These are phyloP conservation scores for Arbacia lixula DNA, from an alignment of 53 echinoderm and acorn worm species.

Conservation along the genomic window DNA sequence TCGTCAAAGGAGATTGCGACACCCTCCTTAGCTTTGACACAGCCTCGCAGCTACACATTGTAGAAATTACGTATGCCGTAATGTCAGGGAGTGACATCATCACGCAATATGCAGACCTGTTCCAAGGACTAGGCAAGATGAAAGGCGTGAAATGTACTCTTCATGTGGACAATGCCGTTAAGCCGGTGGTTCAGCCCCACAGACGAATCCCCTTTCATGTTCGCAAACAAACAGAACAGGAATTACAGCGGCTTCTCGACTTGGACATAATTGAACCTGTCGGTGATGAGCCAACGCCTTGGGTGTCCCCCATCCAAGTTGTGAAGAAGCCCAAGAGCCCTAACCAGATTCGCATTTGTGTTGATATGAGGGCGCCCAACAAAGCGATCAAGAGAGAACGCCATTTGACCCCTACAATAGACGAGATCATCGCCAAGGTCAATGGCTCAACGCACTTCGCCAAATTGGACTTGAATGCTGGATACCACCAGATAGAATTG, in stretches of 20 bases:
- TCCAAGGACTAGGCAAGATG: constrained; percentile 67
- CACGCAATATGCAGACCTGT: constrained; percentile 53
- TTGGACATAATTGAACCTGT: constrained; percentile 80
- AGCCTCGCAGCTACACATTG: constrained; percentile 23
- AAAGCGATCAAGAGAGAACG: constrained; percentile 64
- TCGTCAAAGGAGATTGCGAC: no score
- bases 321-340: constrained; percentile 58
- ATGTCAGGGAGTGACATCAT: neutral
- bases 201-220: constrained; percentile 72
- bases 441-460: constrained; percentile 59
- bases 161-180: constrained; percentile 61
- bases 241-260: constrained; percentile 52
- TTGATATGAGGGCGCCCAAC: constrained; percentile 62
- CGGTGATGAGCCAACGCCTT: constrained; percentile 56
- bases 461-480: constrained; percentile 63
- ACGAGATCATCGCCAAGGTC: constrained; percentile 62
- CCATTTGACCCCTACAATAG: constrained; percentile 63
- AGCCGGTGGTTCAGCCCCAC: constrained; percentile 70
- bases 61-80: neutral
- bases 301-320: constrained; percentile 70
- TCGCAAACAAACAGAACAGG: constrained; percentile 55
- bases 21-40: constrained; percentile 49
- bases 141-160: constrained; percentile 56
- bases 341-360: constrained; percentile 34
- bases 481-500: constrained; percentile 65